Evolutionary conservation across 2,797 vertebrate genomes (phyloP).

Genomic region (Pangasius mekongensis): DNA sequence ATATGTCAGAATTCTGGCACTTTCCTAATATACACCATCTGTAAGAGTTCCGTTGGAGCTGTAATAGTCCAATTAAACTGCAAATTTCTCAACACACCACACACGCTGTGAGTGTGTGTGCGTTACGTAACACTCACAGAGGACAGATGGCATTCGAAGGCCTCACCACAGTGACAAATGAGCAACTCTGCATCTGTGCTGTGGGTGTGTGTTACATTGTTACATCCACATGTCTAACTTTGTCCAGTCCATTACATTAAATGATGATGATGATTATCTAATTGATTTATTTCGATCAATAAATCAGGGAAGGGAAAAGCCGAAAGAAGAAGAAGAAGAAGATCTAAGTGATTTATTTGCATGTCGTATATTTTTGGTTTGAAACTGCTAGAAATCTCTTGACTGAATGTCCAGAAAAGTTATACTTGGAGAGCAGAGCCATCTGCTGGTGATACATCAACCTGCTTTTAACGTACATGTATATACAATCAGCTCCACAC

Average conservation of each 20-base stretch:
- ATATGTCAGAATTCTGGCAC: background rate
- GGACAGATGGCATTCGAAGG: background rate
- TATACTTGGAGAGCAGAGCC: slow-evolving; percentile 32
- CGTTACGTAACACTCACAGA: background rate
- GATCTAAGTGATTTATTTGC: too few relatives aligned
- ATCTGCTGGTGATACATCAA: slow-evolving; percentile 59
- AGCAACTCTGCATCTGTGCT: background rate
- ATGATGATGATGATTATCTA: background rate
- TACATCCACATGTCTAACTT: background rate
- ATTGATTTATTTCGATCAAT: too few relatives aligned
- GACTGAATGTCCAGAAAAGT: background rate
- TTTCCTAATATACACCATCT: background rate
- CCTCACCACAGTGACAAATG: background rate
- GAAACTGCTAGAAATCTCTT: background rate
- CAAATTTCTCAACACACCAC: background rate
- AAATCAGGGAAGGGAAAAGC: too few relatives aligned
- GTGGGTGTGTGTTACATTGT: too few relatives aligned
- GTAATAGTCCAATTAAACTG: background rate
- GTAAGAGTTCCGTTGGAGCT: background rate
- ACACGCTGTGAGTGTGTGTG: too few relatives aligned
- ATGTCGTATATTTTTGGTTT: background rate
- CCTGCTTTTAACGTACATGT: background rate
- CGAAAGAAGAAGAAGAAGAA: too few relatives aligned
- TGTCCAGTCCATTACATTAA: background rate
- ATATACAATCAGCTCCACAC: background rate